A percentile compares a stretch with the other conserved stretches of the same genome.
Evolutionary conservation across 2,888 invertebrate genomes (phyloP).

Genomic region (Eugnorisma glareosa): DNA sequence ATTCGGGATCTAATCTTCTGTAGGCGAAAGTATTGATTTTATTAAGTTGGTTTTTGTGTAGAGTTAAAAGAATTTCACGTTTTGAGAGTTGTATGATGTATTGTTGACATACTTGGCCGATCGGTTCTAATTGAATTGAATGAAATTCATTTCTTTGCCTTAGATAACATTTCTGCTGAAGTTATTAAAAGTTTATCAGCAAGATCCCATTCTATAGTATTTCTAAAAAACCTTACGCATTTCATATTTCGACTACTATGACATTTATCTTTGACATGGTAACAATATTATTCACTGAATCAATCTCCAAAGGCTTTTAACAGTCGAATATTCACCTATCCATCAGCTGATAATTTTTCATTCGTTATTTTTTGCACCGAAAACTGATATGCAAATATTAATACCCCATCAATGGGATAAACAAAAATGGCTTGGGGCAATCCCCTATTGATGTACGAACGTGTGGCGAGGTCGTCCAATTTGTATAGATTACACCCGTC

Average conservation of each 20-base stretch:
- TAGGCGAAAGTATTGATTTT: slow-evolving; percentile 50
- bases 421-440: slow-evolving; percentile 68
- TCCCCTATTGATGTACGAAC: slow-evolving; percentile 74
- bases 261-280: neutral
- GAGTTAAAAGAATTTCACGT: slow-evolving; percentile 1
- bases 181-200: no score
- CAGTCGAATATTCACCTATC: slow-evolving; percentile 41
- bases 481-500: slow-evolving; percentile 79
- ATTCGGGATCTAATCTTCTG: slow-evolving; percentile 39
- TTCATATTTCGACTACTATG: neutral
- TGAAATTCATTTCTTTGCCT: neutral
- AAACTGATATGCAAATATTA: slow-evolving; percentile 69
- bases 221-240: neutral
- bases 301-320: slow-evolving; percentile 47
- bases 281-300: slow-evolving; percentile 18
- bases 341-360: slow-evolving; percentile 59
- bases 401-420: slow-evolving; percentile 70
- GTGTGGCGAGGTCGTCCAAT: slow-evolving; percentile 73
- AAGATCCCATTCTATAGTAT: neutral
- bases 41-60: slow-evolving; percentile 26
- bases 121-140: neutral
- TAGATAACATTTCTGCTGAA: neutral
- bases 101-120: neutral
- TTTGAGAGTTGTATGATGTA: neutral
- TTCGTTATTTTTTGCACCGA: slow-evolving; percentile 48